Base-by-base conservation (phyloP, 2,888 invertebrate genomes). In the Caenorhabditis doughertyi region DNA sequence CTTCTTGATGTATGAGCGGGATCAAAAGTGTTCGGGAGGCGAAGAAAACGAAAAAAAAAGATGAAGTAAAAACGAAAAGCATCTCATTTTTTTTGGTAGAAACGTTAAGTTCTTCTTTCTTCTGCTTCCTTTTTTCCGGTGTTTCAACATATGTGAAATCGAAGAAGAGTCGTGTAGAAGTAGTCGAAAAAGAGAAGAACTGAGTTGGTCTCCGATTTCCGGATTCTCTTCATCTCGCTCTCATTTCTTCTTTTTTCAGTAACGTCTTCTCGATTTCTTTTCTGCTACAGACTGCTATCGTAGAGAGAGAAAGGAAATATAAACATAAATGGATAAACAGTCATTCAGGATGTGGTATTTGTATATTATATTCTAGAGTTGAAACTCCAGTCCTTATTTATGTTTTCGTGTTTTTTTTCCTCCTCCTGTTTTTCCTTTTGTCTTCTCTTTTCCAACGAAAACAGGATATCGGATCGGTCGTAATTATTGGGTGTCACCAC, bases 1-100 rank as follows among this genome's bases (percentile, higher is more conserved):
- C 49, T 67, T 29, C 62, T 77, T 77, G 77, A 77, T 77, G 62
- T 68, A 77, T 68, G 68, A 68, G 68, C 18, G 77, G 68, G 77
- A 77, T 77, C 77, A 77, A 77, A 76, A 68, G 68, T 77, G 77
- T 77, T 77, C 77, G 65, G 42, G 2, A 32, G 29, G 11, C n/a
- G n/a, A n/a, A 44, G 29, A 51, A 29, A 9, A n/a, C 1, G 13
- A 21, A 47, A 32, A 44, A 44, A 2, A 23, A 23, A 29, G 44
- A 42, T 25, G 32, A 32, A 55, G 29, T 44, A 51, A 56, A 47
- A 32, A 42, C 18, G 35, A 47, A 56, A 53, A 62, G 23, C 29
- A 27, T 53, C 62, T 53, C 72, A 32, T 27, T 13, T 74, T 64
- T 62, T 73, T 51, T 29, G 51, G 56, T 29, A 42, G 47, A 39